Evolutionary conservation across 30 jellyfish, hydroid and myxozoan genomes (phyloP), one percentile per base, ranked within the genome.

Genomic region (Hydractinia symbiolongicarpus): DNA sequence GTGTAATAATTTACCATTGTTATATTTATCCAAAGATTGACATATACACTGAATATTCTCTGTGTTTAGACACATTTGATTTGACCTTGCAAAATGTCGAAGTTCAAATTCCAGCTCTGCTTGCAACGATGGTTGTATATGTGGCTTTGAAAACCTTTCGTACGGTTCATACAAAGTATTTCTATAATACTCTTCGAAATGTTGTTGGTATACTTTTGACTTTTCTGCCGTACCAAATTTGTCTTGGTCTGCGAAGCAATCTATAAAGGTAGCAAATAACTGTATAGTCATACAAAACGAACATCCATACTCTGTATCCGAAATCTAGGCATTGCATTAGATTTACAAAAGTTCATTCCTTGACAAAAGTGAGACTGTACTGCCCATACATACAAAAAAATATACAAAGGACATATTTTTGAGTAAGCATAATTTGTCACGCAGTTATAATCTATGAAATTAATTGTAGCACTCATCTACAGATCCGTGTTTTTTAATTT

Each of bases 61-160:
- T 11, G 14, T 50, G 15, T 74, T 55, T 9, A 50, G 54, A 64
- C 74, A 64, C 74, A 13, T 51, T 50, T 74, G 70, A 7, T 50
- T 74, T 13, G 83, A 30, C 13, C 66, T 14, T 50, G 70, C 66
- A n/a, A 30, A 74, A 11, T 13, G 66, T 6, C 69, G 49, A n/a
- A 74, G 67, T 5, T 11, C 83, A 50, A 8, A 5, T 50, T 74
- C 69, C 69, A 74, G 72, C 69, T 74, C 83, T 20, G 68, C 15
- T 10, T 50, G 73, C 67, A 74, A 74, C 5, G 68, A 15, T 49
- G 83, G 83, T 74, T 66, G 20, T 44, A 74, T 13, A 50, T n/a
- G 8, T 15, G 14, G 8, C 62, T 19, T 17, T 64, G 19, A n/a
- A 64, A 51, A 6, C 7, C 1, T 6, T 6, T 64, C 9, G 40